Conservation (phyloP, 1,140 invertebrate species). For the Pollicipes pollicipes region DNA sequence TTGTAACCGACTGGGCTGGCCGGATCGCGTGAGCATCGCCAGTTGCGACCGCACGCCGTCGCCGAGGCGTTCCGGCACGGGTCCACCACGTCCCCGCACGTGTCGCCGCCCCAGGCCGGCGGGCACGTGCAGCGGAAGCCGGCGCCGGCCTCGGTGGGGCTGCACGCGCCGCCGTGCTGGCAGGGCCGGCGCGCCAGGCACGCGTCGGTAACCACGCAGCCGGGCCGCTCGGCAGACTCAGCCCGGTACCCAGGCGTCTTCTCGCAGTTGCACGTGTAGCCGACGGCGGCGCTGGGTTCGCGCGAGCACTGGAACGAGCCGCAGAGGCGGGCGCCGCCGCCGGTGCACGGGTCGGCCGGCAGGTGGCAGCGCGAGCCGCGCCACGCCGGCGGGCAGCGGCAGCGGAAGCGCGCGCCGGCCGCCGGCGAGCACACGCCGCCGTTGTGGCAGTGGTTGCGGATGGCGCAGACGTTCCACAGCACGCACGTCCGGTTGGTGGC, state of each 20-base stretch:
- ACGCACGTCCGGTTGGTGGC: not conserved
- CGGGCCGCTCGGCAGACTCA: not conserved
- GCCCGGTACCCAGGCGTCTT: not conserved
- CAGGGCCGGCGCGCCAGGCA: not conserved
- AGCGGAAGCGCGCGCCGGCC: not conserved
- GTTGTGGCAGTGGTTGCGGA: not conserved
- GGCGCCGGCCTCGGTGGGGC: not conserved
- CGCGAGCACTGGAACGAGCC: not conserved
- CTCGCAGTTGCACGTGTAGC: not conserved
- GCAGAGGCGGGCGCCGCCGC: not conserved
- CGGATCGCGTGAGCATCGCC: not conserved
- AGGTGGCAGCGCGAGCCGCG: not conserved
- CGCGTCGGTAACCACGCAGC: not conserved
- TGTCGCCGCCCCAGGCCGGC: not conserved
- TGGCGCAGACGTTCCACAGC: not conserved
- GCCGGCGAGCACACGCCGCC: not conserved
- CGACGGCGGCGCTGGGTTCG: not conserved
- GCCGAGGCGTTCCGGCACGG: not conserved
- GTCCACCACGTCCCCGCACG: not conserved
- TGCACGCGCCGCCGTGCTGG: not conserved
- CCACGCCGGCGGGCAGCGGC: not conserved
- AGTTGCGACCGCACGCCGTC: not conserved
- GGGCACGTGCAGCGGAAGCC: not conserved
- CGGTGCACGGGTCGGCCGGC: not conserved
- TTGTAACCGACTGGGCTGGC: not conserved